Evolutionary conservation across 2,888 invertebrate species (phyloP), one percentile per base, ranked within the genome.

Genomic region (Sylvicola fuscatus): DNA sequence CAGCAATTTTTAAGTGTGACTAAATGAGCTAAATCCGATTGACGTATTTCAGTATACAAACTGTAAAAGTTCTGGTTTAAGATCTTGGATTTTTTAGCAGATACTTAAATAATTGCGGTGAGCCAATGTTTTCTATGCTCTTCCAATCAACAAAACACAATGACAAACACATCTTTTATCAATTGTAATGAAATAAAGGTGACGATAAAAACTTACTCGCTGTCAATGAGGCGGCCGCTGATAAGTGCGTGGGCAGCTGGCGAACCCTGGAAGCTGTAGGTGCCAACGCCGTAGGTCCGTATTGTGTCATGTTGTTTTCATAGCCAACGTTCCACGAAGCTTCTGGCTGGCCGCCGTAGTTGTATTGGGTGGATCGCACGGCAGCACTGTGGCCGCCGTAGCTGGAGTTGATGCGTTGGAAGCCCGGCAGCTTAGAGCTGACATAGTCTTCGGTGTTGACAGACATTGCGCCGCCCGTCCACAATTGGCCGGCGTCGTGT

Each of bases 211-310:
- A 71, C 79, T 76, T 59, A 79, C 79, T 70, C 55, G 76, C 74
- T 48, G 74, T 65, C 43, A 79, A 63, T 43, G 73, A 73, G 40
- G 75, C 73, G 38, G 77, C 69, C 32, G 79, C 76, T 39, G 72
- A 69, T 34, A 72, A 58, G 48, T 66, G 68, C 32, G 49, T 42
- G 35, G 62, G 55, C 65, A 55, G 34, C 60, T 58, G 43, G 53
- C 50, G 41, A 50, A 50, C 43, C 44, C 60, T 54, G 50, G 61
- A 41, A 39, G 45, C 37, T 17, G 32, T 35, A 14, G 37, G 33
- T 12, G 39, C 34, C 34, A 26, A 38, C 12, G 38, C 17, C 3
- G 39, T 43, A 35, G 45, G 42, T 39, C 49, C 38, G 37, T 53
- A 58, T 42, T 50, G 49, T 43, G 56, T 50, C 40, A 51, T 35